Conservation (phyloP, 2,888 invertebrate species). For the Lasius platythorax region DNA sequence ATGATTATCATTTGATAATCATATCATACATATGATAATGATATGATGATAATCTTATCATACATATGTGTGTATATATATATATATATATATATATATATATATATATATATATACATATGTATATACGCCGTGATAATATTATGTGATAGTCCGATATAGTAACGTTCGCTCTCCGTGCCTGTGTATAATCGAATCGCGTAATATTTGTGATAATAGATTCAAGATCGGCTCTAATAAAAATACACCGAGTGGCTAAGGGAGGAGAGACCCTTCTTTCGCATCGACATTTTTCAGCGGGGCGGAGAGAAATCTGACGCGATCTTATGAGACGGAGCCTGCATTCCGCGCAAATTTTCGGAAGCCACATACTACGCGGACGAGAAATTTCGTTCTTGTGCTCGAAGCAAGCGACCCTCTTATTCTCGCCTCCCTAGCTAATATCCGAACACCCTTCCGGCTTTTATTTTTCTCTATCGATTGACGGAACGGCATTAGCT, state of each 20-base stretch:
- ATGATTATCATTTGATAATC: no score
- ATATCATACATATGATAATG: no score
- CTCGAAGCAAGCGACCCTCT: background rate
- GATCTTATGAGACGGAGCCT: conserved; percentile 8
- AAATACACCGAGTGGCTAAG: conserved; percentile 34
- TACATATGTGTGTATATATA: no score
- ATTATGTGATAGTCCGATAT: background rate
- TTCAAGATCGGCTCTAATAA: conserved; percentile 24
- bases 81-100: background rate
- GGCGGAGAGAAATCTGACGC: conserved; percentile 10
- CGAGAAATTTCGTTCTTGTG: conserved; percentile 6
- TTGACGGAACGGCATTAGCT: background rate
- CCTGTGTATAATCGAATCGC: background rate
- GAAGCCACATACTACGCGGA: background rate
- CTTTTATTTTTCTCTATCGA: conserved; percentile 29
- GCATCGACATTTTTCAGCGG: conserved; percentile 14
- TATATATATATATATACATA: background rate
- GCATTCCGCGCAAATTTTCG: conserved; percentile 41
- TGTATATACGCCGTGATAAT: background rate
- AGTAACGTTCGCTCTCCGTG: background rate
- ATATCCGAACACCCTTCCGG: background rate
- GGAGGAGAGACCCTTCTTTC: conserved; percentile 21
- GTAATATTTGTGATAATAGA: conserved; percentile 27
- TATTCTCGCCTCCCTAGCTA: background rate
- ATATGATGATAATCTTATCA: no score